phyloP scores from a whole-genome alignment of 2,888 invertebrate species.

The Dusona sp. region DNA sequence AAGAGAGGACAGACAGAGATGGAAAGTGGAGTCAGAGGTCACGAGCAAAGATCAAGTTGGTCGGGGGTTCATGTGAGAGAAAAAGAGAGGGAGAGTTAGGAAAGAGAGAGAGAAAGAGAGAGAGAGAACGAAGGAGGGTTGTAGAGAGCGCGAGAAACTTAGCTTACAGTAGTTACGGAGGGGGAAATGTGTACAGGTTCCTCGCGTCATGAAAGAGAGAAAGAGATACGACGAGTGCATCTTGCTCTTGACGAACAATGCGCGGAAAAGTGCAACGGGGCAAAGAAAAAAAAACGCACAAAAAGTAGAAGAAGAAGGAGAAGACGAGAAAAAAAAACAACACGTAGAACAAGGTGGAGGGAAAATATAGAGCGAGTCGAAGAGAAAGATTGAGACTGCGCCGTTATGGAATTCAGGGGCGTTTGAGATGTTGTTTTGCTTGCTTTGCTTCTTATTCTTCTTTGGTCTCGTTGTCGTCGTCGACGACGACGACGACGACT shows the following conservation, averaged over 20 bases:
- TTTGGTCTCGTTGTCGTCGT: slow-evolving; percentile 44
- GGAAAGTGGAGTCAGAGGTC: too few species aligned
- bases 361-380: slow-evolving; percentile 63
- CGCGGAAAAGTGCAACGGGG: slow-evolving; percentile 67
- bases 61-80: too few species aligned
- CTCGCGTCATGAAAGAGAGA: slow-evolving; percentile 14
- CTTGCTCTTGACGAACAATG: slow-evolving; percentile 66
- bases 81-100: slow-evolving; percentile 18
- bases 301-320: slow-evolving; percentile 45
- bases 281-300: slow-evolving; percentile 46
- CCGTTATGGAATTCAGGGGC: slow-evolving; percentile 73
- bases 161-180: slow-evolving; percentile 31
- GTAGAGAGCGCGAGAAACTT: slow-evolving; percentile 55
- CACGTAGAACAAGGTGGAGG: slow-evolving; percentile 32
- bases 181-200: slow-evolving; percentile 50
- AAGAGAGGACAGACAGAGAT: slow-evolving; percentile 37
- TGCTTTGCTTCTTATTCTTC: slow-evolving; percentile 58
- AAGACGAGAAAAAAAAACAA: slow-evolving; percentile 36
- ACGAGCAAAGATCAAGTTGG: too few species aligned
- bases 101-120: slow-evolving; percentile 46
- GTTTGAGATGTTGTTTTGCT: slow-evolving; percentile 74
- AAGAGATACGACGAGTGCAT: slow-evolving; percentile 48
- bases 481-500: slow-evolving; percentile 15
- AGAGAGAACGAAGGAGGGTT: slow-evolving; percentile 16
- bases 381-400: slow-evolving; percentile 64